Conservation (phyloP, 2,113 vertebrate genomes). For the Rhea pennata region DNA sequence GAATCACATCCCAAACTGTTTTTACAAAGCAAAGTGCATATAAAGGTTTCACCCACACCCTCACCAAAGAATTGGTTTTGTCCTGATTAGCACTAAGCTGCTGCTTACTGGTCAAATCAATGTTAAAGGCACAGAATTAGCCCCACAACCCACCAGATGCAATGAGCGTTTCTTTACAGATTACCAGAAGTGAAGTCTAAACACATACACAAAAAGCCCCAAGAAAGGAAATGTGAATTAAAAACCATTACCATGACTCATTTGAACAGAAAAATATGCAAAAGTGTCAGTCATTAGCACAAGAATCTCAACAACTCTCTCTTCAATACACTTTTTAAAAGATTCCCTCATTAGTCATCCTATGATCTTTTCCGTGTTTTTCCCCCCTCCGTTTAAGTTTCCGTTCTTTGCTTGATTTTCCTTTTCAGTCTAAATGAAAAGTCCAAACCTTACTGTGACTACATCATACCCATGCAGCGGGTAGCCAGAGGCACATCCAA, state of each 20-base stretch:
- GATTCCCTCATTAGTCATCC: constrained; percentile 8
- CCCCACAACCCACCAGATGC: background rate
- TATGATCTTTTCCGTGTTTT: background rate
- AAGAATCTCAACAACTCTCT: constrained; percentile 15
- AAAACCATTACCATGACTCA: background rate
- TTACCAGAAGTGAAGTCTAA: background rate
- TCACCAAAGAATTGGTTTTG: constrained; percentile 11
- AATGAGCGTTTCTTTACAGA: background rate
- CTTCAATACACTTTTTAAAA: constrained; percentile 17
- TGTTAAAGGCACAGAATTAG: background rate
- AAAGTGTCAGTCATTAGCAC: background rate
- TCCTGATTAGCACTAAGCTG: background rate
- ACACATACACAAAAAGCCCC: background rate
- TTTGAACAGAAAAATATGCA: background rate
- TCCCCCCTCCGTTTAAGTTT: rapidly evolving
- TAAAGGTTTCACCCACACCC: constrained; percentile 32
- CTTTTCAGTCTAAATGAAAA: constrained; percentile 70
- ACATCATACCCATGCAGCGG: constrained; percentile 77
- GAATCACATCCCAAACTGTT: background rate
- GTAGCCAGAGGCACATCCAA: constrained; percentile 78
- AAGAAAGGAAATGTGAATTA: background rate
- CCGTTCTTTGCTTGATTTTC: background rate
- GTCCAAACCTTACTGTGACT: constrained; percentile 74
- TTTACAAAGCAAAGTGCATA: constrained; percentile 4
- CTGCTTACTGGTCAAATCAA: constrained; percentile 21